Conservation (phyloP, 2,888 invertebrate species). For the Drosophila imparisetae region DNA sequence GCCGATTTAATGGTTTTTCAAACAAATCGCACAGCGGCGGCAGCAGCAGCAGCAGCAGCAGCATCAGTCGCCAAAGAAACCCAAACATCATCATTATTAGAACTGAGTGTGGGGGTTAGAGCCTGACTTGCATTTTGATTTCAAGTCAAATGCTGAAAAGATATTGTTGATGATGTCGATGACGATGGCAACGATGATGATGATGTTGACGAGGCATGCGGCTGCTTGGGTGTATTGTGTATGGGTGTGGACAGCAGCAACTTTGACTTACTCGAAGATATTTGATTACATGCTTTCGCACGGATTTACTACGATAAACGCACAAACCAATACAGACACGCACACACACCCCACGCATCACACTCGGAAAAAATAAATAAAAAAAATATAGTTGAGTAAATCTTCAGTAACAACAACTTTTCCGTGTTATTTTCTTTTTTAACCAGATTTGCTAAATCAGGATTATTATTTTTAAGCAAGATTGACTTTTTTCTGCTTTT, state of each 20-base stretch:
- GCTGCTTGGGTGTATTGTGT: constrained; percentile 6
- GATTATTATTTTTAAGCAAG: neutral
- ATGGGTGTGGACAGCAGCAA: constrained; percentile 26
- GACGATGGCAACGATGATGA: constrained; percentile 21
- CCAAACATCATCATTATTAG: constrained; percentile 23
- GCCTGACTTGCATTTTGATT: constrained; percentile 70
- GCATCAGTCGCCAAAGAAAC: constrained; percentile 5
- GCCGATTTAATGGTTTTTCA: constrained; percentile 65
- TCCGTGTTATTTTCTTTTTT: neutral
- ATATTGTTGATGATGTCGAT: constrained; percentile 21
- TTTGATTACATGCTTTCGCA: constrained; percentile 48
- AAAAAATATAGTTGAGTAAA: neutral
- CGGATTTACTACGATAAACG: constrained; percentile 38
- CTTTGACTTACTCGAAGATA: constrained; percentile 29
- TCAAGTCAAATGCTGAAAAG: constrained; percentile 16
- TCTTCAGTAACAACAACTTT: neutral
- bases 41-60: constrained; percentile 13
- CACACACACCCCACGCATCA: constrained; percentile 7
- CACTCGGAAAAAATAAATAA: constrained; percentile 5
- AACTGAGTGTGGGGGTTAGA: constrained; percentile 11
- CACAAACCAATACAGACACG: constrained; percentile 16
- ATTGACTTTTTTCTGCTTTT: neutral
- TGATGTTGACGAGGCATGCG: constrained; percentile 16
- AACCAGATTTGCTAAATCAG: neutral
- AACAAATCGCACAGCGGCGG: constrained; percentile 42